Base-by-base conservation (phyloP, 2,888 invertebrate genomes). In the Petrophora chlorosata region DNA sequence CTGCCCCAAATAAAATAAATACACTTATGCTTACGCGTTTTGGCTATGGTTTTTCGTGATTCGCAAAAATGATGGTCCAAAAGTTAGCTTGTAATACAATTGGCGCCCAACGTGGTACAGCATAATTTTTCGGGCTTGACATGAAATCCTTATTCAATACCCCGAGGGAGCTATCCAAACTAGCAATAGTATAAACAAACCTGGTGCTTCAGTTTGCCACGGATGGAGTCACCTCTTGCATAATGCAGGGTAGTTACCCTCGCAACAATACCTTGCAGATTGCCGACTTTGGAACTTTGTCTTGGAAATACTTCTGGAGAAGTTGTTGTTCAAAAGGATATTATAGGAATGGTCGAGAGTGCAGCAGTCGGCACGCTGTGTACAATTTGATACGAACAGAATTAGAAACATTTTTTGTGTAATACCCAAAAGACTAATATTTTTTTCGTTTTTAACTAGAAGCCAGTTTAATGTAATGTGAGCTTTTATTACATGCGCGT, bases 241-340 rank as follows among this genome's bases (percentile, higher is more conserved):
- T 59, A 48, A 59, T 59, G 59, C 56, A 54, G 36, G 47, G 32
- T 53, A 56, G 53, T 50, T 56, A 49, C 49, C 46, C 43, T 50
- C 53, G 22, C 49, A 54, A 55, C 59, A 56, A 56, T 59, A 53
- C 56, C 56, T 50, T 43, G 50, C 49, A 46, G 54, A 58, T 58
- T 53, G 45, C 54, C 16, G 54, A 40, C 59, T 52, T 42, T 26
- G 42, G 34, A 49, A 54, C 53, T 58, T 53, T 43, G 49, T 39
- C 44, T 43, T 17, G 23, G 29, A 51, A 44, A 47, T 47, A 35
- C 12, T 40, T 35, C 28, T 7, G 2, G n/a, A 1, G 15, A 13
- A 10, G 33, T 28, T 16, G 39, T 5, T 10, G 17, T n/a, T n/a
- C n/a, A n/a, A n/a, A n/a, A 16, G 14, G 25, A 5, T 13, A 34